Base-by-base conservation (phyloP, 2,113 vertebrate species). In the Pterocles orientalis region DNA sequence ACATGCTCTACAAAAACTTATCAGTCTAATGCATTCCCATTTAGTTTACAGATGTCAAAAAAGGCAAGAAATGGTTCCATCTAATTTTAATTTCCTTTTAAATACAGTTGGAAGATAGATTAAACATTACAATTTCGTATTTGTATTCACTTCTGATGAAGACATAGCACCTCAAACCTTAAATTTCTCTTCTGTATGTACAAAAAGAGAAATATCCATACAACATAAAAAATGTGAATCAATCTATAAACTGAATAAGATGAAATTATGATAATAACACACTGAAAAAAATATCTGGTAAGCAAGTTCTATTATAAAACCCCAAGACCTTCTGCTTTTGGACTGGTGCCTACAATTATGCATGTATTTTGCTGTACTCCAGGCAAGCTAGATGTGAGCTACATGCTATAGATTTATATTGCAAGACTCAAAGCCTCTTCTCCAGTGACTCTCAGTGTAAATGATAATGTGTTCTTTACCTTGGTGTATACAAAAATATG, bases 351-450 rank as follows among this genome's bases (percentile, higher is more conserved):
- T 71, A 17, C 25, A 77, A 31, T 4, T 53, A 26, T 70, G 9
- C 7, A 20, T 80, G 64, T 48, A 64, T 70, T 90, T 85, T 94
- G 13, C 43, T 72, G 48, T 21, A 65, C 24, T 61, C 33, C 62
- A 36, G 53, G 34, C 34, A 76, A 82, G 21, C 16, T 43, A 64
- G 15, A 1, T 45, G 12, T 17, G 26, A 88, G 12, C 18, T 45
- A 25, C 14, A 2, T 0, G 1, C 7, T 54, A 10, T 1, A 23
- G 34, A 41, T 54, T 88, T 65, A 39, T 13, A 6, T 25, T 34
- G 24, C 14, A 76, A 54, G 57, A 69, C 17, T 87, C 78, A 65
- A 53, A 72, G 18, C 45, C 12, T 25, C n/a, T 50, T 65, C 58
- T 90, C 31, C 47, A 79, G 26, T 61, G 47, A 69, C 50, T 65